These are phyloP conservation scores for Nomada lathburiana DNA, from an alignment of 2,888 invertebrate genomes.

Conservation along the genomic window DNA sequence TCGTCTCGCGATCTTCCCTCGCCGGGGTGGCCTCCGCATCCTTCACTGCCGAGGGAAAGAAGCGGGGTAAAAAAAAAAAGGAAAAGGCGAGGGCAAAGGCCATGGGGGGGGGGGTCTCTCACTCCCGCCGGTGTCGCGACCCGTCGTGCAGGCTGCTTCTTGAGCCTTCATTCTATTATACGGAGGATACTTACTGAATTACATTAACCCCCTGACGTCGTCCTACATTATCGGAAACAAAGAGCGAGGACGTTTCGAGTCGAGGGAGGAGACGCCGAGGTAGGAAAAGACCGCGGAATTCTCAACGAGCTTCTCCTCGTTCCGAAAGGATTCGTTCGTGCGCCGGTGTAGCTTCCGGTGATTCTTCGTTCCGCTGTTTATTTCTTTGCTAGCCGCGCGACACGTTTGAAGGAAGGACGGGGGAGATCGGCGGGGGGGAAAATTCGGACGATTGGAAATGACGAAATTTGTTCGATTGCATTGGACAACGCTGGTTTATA, in stretches of 20 bases:
- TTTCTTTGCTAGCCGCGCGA: too few species aligned
- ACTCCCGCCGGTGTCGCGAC: constrained; percentile 41
- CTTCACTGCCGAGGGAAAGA: not conserved
- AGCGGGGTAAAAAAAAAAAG: not conserved
- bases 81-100: constrained; percentile 23
- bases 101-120: constrained; percentile 11
- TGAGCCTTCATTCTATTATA: constrained; percentile 59
- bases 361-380: too few species aligned
- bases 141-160: constrained; percentile 43
- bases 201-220: constrained; percentile 53
- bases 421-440: too few species aligned
- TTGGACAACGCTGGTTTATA: too few species aligned
- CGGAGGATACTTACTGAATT: constrained; percentile 63
- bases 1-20: not conserved
- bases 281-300: constrained; percentile 40
- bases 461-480: too few species aligned
- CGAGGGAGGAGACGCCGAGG: constrained; percentile 15
- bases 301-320: constrained; percentile 9
- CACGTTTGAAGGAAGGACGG: too few species aligned
- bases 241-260: constrained; percentile 26
- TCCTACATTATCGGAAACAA: constrained; percentile 45
- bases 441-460: too few species aligned
- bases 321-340: constrained; percentile 35
- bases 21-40: not conserved
- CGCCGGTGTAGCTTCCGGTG: not conserved